phyloP scores from a whole-genome alignment of 2,888 invertebrate genomes.

The Brenthis daphne region DNA sequence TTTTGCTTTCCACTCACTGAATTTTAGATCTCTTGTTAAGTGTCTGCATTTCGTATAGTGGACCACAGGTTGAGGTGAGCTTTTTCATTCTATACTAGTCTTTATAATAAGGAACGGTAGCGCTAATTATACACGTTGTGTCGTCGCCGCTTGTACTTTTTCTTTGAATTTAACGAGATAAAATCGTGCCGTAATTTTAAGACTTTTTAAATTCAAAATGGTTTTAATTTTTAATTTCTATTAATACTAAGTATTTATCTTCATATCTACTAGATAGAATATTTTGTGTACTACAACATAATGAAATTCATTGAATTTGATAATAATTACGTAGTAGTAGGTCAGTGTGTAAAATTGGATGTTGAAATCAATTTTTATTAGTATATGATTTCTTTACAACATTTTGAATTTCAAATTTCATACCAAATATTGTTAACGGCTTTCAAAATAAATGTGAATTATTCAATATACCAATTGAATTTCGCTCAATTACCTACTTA shows the following conservation, averaged over 20 bases:
- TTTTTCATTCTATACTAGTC: background rate
- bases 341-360: no score
- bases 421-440: no score
- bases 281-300: background rate
- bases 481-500: no score
- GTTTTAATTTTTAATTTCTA: conserved; percentile 1
- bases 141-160: background rate
- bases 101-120: background rate
- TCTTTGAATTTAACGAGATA: background rate
- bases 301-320: no score
- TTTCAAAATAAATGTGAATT: no score
- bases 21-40: conserved; percentile 29
- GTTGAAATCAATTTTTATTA: no score
- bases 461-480: no score
- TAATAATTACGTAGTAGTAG: no score
- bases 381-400: no score
- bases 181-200: no score
- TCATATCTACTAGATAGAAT: background rate
- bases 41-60: conserved; percentile 4
- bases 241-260: background rate
- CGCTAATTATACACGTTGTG: background rate
- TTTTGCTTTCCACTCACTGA: conserved; percentile 30
- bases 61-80: background rate
- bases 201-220: conserved; percentile 1
- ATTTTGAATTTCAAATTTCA: no score